Percentiles rank a stretch among this genome's conserved stretches.
Conservation (phyloP, 2,888 invertebrate species). For the Orthosia gothica region DNA sequence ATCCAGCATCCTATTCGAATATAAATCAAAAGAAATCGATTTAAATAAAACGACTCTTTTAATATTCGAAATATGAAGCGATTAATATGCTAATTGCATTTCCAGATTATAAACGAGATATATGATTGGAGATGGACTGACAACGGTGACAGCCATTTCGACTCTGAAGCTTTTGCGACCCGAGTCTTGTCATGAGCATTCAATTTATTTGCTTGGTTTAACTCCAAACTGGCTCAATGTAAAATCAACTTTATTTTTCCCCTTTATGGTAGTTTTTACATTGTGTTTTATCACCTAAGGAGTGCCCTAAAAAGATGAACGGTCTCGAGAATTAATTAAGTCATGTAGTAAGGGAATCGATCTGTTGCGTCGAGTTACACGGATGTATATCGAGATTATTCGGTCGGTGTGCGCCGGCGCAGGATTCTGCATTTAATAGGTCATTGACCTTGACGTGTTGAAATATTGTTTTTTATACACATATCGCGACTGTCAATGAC, state of each 20-base stretch:
- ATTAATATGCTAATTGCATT: constrained; percentile 88
- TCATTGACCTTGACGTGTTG: constrained; percentile 59
- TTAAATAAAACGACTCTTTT: constrained; percentile 65
- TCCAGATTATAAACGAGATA: constrained; percentile 83
- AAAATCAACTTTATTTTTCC: constrained; percentile 39
- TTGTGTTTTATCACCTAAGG: constrained; percentile 16
- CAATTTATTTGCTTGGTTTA: constrained; percentile 65
- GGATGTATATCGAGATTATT: constrained; percentile 79
- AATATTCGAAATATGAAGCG: constrained; percentile 78
- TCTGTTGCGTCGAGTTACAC: constrained; percentile 84
- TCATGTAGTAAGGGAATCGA: constrained; percentile 84
- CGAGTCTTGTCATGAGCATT: constrained; percentile 67
- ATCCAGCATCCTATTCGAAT: constrained; percentile 53
- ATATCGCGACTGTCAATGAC: constrained; percentile 40
- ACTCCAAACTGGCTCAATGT: constrained; percentile 25
- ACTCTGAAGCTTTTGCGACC: constrained; percentile 66
- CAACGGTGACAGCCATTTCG: constrained; percentile 67
- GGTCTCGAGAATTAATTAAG: constrained; percentile 86
- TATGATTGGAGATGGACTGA: constrained; percentile 76
- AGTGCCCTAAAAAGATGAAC: constrained; percentile 69
- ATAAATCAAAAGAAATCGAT: constrained; percentile 69
- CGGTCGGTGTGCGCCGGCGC: constrained; percentile 64
- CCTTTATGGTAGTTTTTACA: constrained; percentile 26
- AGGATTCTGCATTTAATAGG: constrained; percentile 63
- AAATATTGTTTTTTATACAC: constrained; percentile 39